Evolutionary conservation across 1,140 invertebrate genomes (phyloP).

Genomic region (Conus ventricosus): DNA sequence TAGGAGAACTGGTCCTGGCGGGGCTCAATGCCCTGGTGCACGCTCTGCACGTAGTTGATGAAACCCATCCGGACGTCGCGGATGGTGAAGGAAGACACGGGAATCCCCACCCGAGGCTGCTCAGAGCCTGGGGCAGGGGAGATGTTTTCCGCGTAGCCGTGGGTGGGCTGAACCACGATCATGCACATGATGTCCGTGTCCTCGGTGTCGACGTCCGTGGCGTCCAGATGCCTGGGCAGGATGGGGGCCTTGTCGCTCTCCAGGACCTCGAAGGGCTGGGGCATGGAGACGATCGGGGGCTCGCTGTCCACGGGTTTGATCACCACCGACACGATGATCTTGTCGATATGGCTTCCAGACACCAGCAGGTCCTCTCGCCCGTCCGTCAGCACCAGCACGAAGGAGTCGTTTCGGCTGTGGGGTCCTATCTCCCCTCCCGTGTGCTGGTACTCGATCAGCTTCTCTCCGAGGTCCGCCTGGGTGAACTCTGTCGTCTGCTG

Average conservation of each 20-base stretch:
- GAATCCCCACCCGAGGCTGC: slow-evolving; percentile 66
- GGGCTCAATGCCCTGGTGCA: slow-evolving; percentile 73
- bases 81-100: slow-evolving; percentile 71
- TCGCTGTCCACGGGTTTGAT: slow-evolving; percentile 72
- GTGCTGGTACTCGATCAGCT: slow-evolving; percentile 69
- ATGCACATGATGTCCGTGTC: slow-evolving; percentile 72
- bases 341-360: slow-evolving; percentile 63
- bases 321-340: slow-evolving; percentile 64
- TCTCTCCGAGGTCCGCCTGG: slow-evolving; percentile 66
- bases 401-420: slow-evolving; percentile 62
- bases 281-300: slow-evolving; percentile 59
- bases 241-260: slow-evolving; percentile 72
- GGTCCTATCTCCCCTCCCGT: slow-evolving; percentile 70
- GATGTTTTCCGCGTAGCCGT: slow-evolving; percentile 74
- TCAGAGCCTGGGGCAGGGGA: slow-evolving; percentile 70
- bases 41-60: slow-evolving; percentile 75
- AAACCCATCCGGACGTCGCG: slow-evolving; percentile 64
- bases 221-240: slow-evolving; percentile 65
- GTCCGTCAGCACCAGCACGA: slow-evolving; percentile 70
- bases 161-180: slow-evolving; percentile 68
- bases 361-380: slow-evolving; percentile 65
- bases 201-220: slow-evolving; percentile 72
- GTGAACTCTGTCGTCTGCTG: slow-evolving; percentile 66
- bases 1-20: slow-evolving; percentile 70
- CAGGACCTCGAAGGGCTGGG: slow-evolving; percentile 62